phyloP scores from a whole-genome alignment of 2,797 vertebrate genomes.

The Dendrocincla fuliginosa region DNA sequence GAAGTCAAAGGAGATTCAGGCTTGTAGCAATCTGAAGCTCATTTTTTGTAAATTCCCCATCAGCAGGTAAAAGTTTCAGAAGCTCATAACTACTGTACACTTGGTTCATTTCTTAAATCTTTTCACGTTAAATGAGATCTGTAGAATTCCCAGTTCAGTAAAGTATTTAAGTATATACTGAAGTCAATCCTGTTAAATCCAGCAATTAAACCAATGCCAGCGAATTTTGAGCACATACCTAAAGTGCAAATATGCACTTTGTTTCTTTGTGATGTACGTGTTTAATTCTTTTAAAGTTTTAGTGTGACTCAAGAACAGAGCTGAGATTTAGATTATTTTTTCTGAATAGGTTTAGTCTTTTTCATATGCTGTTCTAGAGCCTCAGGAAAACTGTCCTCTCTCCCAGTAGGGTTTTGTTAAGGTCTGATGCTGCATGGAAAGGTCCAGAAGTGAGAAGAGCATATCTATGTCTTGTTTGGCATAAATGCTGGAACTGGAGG shows the following conservation, averaged over 20 bases:
- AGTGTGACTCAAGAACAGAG: neutral
- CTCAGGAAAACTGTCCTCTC: neutral
- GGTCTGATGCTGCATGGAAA: neutral
- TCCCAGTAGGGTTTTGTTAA: neutral
- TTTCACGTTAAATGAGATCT: neutral
- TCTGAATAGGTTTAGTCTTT: neutral
- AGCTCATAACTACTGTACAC: neutral
- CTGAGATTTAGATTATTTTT: neutral
- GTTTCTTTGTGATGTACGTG: neutral
- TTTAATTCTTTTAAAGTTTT: neutral
- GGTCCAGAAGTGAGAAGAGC: neutral
- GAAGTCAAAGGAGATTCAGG: neutral
- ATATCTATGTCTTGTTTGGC: neutral
- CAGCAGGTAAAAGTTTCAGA: neutral
- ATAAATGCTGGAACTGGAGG: neutral
- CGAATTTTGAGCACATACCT: neutral
- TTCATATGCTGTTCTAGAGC: neutral
- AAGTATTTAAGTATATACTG: neutral
- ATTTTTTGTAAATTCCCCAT: neutral
- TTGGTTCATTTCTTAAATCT: slow-evolving; percentile 16
- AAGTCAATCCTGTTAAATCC: neutral
- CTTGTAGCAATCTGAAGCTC: neutral
- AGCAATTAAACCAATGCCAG: neutral
- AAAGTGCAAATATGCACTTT: neutral
- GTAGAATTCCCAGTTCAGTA: slow-evolving; percentile 1